phyloP scores from a whole-genome alignment of 2,888 invertebrate species.

The Tholera decimalis region DNA sequence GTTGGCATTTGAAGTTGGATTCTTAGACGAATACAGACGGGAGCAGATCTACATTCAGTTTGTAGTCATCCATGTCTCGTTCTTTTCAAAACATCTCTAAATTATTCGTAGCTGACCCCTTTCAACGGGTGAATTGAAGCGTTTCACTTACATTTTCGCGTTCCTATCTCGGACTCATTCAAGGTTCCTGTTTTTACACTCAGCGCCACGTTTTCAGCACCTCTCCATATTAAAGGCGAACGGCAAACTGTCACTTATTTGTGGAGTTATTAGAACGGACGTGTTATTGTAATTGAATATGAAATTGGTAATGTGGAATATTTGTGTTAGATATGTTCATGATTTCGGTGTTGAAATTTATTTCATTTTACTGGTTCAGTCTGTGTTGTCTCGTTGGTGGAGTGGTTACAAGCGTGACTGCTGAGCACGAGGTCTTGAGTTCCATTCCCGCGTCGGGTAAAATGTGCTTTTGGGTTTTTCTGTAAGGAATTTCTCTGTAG shows the following conservation, averaged over 20 bases:
- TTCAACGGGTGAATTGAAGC: constrained; percentile 5
- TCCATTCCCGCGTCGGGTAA: too few species aligned
- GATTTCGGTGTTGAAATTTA: constrained; percentile 24
- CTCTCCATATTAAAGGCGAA: constrained; percentile 12
- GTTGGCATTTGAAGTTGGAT: too few species aligned
- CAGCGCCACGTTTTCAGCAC: constrained; percentile 16
- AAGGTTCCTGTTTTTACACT: constrained; percentile 28
- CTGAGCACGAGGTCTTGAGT: too few species aligned
- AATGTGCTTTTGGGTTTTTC: too few species aligned
- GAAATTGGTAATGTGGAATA: background rate
- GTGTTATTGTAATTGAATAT: constrained; percentile 21
- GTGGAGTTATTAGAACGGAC: constrained; percentile 16
- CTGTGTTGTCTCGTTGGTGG: too few species aligned
- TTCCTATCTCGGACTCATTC: constrained; percentile 13
- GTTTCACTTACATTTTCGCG: constrained; percentile 25
- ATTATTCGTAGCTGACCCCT: constrained; percentile 3
- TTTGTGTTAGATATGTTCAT: constrained; percentile 28
- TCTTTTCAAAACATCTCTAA: constrained; percentile 7
- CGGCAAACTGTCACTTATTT: constrained; percentile 32
- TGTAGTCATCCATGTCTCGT: background rate
- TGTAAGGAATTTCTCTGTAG: too few species aligned
- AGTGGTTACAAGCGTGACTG: too few species aligned
- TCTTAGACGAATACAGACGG: background rate
- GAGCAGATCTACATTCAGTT: background rate
- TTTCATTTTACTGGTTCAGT: constrained; percentile 22